Evolutionary conservation across 2,888 invertebrate species (phyloP).

Genomic region (Argyresthia goedartella): DNA sequence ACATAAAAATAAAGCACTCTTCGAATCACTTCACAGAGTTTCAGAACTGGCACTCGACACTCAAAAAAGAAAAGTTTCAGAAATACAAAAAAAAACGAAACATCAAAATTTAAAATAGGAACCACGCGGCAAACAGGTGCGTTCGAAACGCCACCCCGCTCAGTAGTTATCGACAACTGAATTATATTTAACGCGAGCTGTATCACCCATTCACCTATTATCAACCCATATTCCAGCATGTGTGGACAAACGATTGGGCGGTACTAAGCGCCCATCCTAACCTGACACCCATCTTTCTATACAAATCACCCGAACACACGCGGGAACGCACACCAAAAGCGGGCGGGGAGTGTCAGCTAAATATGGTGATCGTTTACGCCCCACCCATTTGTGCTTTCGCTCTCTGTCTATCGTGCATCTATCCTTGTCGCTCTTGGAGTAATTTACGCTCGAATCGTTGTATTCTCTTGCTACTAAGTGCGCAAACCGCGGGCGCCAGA

Average conservation of each 20-base stretch:
- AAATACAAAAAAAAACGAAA: constrained; percentile 12
- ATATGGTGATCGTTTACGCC: constrained; percentile 14
- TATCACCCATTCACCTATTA: constrained; percentile 55
- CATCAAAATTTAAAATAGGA: constrained; percentile 17
- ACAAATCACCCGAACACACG: not conserved
- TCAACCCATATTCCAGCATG: constrained; percentile 46
- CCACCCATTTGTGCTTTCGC: constrained; percentile 9
- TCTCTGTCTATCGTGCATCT: constrained; percentile 21
- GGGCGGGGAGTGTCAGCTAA: constrained; percentile 14
- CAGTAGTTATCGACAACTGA: constrained; percentile 47
- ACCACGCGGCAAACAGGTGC: constrained; percentile 12
- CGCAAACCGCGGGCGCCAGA: too few species aligned
- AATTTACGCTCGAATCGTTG: constrained; percentile 31
- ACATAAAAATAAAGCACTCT: not conserved
- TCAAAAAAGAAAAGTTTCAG: constrained; percentile 7
- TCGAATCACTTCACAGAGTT: not conserved
- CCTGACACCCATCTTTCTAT: constrained; percentile 12
- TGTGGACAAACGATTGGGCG: constrained; percentile 54
- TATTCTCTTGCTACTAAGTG: constrained; percentile 16
- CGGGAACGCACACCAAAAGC: not conserved
- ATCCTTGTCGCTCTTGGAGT: constrained; percentile 20
- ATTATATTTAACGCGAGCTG: constrained; percentile 53
- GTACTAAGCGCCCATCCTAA: constrained; percentile 22
- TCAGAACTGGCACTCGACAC: not conserved
- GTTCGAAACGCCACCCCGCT: constrained; percentile 27